Evolutionary conservation across 1,140 invertebrate species (phyloP).

Genomic region (Drosophila nigromelanica): DNA sequence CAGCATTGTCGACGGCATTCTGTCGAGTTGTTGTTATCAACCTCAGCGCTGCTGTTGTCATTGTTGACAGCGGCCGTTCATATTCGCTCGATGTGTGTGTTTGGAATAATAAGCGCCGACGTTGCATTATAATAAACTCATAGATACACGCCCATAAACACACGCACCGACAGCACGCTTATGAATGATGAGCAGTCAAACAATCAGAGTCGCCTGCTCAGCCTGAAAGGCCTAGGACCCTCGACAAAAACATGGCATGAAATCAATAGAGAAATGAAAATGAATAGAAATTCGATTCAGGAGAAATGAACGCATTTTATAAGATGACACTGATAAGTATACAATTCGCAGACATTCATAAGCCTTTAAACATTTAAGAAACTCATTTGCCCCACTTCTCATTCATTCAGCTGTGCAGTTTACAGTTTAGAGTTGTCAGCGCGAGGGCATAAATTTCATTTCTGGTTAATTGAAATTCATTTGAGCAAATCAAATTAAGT

Average conservation of each 20-base stretch:
- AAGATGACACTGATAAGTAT: conserved; percentile 1
- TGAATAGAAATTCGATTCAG: conserved; percentile 10
- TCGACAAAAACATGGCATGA: conserved; percentile 39
- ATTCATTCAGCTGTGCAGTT: conserved; percentile 14
- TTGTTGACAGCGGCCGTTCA: conserved; percentile 56
- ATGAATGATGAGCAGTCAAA: conserved; percentile 73
- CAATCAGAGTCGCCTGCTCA: conserved; percentile 45
- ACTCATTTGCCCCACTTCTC: background rate
- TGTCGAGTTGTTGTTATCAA: conserved; percentile 68
- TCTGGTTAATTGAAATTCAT: conserved; percentile 79
- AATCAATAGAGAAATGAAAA: conserved; percentile 40
- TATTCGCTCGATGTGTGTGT: conserved; percentile 35
- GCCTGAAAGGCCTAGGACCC: background rate
- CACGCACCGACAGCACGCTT: conserved; percentile 18
- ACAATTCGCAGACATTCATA: background rate
- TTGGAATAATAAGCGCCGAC: conserved; percentile 70
- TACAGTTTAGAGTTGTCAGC: conserved; percentile 36
- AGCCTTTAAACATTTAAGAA: background rate
- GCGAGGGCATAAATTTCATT: conserved; percentile 70
- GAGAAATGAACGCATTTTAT: background rate
- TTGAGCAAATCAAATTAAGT: conserved; percentile 80
- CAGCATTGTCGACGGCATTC: conserved; percentile 68
- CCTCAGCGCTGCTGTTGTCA: conserved; percentile 41
- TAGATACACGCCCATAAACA: conserved; percentile 14
- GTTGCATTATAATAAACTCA: conserved; percentile 53